phyloP scores from a whole-genome alignment of 1,140 invertebrate genomes.

The Nixonia krombeini region DNA sequence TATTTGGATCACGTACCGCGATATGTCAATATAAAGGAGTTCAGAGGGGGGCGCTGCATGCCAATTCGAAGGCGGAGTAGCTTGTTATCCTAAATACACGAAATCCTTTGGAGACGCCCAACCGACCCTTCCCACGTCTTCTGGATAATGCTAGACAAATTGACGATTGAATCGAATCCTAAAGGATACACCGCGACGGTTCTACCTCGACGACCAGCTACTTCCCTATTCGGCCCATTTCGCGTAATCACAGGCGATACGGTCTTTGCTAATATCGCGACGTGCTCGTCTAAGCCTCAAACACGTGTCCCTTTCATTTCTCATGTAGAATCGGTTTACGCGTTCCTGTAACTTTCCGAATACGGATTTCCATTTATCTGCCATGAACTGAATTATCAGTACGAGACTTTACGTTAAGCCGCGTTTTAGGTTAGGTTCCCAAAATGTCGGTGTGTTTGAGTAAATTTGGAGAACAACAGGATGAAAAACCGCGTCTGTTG shows the following conservation, averaged over 20 bases:
- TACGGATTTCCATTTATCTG: too few species aligned
- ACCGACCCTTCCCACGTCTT: slow-evolving; percentile 43
- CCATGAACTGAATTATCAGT: too few species aligned
- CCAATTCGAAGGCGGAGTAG: slow-evolving; percentile 65
- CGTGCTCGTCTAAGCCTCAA: too few species aligned
- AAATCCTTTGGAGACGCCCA: slow-evolving; percentile 69
- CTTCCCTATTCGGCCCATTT: slow-evolving; percentile 34
- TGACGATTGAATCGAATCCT: slow-evolving; percentile 70
- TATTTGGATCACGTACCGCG: slow-evolving; percentile 73
- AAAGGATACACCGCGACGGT: slow-evolving; percentile 58
- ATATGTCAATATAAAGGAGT: slow-evolving; percentile 74
- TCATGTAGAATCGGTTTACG: too few species aligned
- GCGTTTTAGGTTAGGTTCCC: too few species aligned
- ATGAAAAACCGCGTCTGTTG: too few species aligned
- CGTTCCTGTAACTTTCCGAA: too few species aligned
- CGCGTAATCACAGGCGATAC: slow-evolving; percentile 42
- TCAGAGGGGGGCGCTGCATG: slow-evolving; percentile 63
- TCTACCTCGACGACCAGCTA: slow-evolving; percentile 38
- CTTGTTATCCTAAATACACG: slow-evolving; percentile 74
- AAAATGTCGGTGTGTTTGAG: too few species aligned
- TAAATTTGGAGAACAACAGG: too few species aligned
- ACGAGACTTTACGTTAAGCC: too few species aligned
- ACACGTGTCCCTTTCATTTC: too few species aligned
- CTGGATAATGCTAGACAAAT: slow-evolving; percentile 71
- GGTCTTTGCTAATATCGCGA: too few species aligned